These are phyloP conservation scores for Amiota mariae DNA, from an alignment of 2,888 invertebrate species.

Conservation along the genomic window DNA sequence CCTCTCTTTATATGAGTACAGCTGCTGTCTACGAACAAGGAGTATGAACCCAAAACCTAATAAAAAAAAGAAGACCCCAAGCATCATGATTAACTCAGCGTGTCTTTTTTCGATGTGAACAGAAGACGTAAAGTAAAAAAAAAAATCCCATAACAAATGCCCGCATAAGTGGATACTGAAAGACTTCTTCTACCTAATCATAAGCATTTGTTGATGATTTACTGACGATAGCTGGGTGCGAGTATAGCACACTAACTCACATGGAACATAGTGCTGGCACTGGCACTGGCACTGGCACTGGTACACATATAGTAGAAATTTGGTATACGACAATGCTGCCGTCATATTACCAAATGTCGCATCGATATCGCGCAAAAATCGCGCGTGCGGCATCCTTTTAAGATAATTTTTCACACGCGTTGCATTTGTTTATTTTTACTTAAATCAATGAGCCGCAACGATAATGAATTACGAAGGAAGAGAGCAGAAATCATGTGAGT, in stretches of 20 bases:
- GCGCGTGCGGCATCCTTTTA: slow-evolving; percentile 59
- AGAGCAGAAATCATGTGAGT: neutral
- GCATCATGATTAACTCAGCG: slow-evolving; percentile 58
- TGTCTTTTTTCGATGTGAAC: slow-evolving; percentile 56
- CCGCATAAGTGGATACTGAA: slow-evolving; percentile 52
- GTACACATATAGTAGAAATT: neutral
- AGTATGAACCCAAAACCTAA: neutral
- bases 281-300: slow-evolving; percentile 1
- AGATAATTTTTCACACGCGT: slow-evolving; percentile 64
- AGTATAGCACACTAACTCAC: slow-evolving; percentile 48
- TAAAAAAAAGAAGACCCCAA: slow-evolving; percentile 14
- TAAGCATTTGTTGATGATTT: slow-evolving; percentile 65
- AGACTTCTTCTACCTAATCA: slow-evolving; percentile 51
- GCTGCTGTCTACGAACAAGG: slow-evolving; percentile 35
- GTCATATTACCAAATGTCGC: neutral
- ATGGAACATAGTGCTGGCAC: neutral
- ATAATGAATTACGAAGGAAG: slow-evolving; percentile 42
- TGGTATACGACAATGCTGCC: neutral
- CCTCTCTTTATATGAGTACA: slow-evolving; percentile 21
- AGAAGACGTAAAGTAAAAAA: slow-evolving; percentile 32
- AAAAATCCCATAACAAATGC: slow-evolving; percentile 37
- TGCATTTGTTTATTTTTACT: slow-evolving; percentile 51
- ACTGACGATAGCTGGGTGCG: slow-evolving; percentile 58
- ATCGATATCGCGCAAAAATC: slow-evolving; percentile 46
- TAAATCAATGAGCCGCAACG: slow-evolving; percentile 54